phyloP scores from a whole-genome alignment of 2,113 vertebrate genomes.

The Paralichthys olivaceus region DNA sequence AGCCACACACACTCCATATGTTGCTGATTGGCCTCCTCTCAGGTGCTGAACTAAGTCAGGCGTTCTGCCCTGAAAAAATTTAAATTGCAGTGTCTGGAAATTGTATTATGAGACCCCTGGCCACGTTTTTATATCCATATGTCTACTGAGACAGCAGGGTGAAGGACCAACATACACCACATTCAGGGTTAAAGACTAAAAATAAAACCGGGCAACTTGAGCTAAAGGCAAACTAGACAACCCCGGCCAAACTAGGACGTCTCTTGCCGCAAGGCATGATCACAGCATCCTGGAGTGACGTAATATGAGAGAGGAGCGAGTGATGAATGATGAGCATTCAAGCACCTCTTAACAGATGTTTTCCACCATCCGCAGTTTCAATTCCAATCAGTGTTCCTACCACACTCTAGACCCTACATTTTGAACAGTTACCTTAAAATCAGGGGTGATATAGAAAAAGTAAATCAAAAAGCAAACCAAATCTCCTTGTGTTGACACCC shows the following conservation, averaged over 20 bases:
- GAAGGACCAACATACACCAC: not conserved
- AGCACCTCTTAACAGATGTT: constrained; percentile 52
- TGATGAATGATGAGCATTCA: constrained; percentile 43
- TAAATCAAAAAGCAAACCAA: constrained; percentile 20
- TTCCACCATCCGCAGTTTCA: constrained; percentile 22
- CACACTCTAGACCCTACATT: constrained; percentile 4
- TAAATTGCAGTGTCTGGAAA: constrained; percentile 33
- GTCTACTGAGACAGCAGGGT: constrained; percentile 6
- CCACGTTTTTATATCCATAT: constrained; percentile 37
- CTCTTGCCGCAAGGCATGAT: constrained; percentile 23
- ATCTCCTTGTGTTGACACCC: constrained; percentile 1
- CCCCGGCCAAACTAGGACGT: constrained; percentile 42
- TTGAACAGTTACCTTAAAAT: constrained; percentile 1
- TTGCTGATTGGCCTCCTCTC: constrained; percentile 87
- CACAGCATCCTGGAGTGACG: constrained; percentile 55
- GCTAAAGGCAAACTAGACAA: constrained; percentile 52
- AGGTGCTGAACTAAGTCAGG: constrained; percentile 78
- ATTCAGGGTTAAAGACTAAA: constrained; percentile 34
- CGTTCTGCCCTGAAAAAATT: constrained; percentile 36
- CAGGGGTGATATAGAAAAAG: not conserved
- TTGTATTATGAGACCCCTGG: constrained; percentile 69
- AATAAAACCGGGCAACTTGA: constrained; percentile 16
- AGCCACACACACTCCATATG: constrained; percentile 84
- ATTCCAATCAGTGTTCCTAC: constrained; percentile 14
- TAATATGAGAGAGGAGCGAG: constrained; percentile 47